Percentiles rank a stretch among this genome's conserved stretches.
Evolutionary conservation across 1,140 invertebrate species (phyloP).

Genomic region (Brachionus calyciflorus): DNA sequence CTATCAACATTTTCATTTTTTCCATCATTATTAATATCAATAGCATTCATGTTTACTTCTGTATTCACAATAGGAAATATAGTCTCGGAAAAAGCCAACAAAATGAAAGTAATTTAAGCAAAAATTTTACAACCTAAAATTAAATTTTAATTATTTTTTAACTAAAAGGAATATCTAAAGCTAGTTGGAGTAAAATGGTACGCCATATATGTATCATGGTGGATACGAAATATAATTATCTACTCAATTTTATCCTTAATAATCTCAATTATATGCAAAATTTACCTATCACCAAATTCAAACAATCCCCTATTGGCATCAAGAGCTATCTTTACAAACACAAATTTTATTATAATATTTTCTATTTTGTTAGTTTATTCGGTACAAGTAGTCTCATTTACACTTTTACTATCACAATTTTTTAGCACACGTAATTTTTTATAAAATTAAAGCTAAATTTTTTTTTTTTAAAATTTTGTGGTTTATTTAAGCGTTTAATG

Average conservation of each 20-base stretch:
- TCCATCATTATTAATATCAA: not conserved
- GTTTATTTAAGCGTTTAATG: conserved; percentile 10
- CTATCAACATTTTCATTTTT: conserved; percentile 40
- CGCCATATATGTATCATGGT: conserved; percentile 31
- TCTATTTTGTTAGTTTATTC: conserved; percentile 15
- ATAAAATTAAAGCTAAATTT: not conserved
- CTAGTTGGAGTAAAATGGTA: conserved; percentile 45
- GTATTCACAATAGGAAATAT: conserved; percentile 30
- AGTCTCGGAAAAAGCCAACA: conserved; percentile 26
- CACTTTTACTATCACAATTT: conserved; percentile 29
- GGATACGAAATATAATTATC: conserved; percentile 17
- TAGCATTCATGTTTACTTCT: conserved; percentile 31
- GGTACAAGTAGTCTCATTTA: conserved; percentile 25
- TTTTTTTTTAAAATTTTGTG: not conserved
- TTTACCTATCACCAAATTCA: conserved; percentile 20
- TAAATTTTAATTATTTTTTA: not conserved
- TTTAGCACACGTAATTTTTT: conserved; percentile 28
- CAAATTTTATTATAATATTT: conserved; percentile 13
- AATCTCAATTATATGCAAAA: conserved; percentile 21
- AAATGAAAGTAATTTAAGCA: conserved; percentile 27
- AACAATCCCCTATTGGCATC: not conserved
- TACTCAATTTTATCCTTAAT: conserved; percentile 9
- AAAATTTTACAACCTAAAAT: not conserved
- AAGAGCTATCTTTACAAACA: conserved; percentile 32
- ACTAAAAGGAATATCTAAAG: conserved; percentile 45